Evolutionary conservation across 2,888 invertebrate genomes (phyloP).

Genomic region (Liodrosophila aerea): DNA sequence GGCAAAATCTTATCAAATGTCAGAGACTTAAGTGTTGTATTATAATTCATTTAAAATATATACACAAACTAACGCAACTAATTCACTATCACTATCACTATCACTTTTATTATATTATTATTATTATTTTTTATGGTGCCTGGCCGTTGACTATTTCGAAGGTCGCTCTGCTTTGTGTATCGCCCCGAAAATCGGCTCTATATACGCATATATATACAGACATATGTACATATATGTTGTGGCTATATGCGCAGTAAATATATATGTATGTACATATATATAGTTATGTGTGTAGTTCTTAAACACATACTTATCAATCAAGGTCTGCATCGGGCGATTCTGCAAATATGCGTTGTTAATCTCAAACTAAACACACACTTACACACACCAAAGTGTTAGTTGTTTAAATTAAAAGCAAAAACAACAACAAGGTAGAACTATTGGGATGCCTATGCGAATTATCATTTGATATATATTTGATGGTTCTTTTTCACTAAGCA

Average conservation of each 20-base stretch:
- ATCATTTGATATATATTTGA: slow-evolving; percentile 26
- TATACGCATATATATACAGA: no score
- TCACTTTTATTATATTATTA: slow-evolving; percentile 5
- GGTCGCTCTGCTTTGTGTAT: slow-evolving; percentile 32
- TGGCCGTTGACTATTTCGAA: no score
- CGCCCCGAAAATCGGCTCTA: slow-evolving; percentile 20
- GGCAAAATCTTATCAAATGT: slow-evolving; percentile 67
- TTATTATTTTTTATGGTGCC: slow-evolving; percentile 11
- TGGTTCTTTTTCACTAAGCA: not conserved
- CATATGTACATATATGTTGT: no score
- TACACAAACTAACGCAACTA: slow-evolving; percentile 52
- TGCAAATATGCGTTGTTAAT: slow-evolving; percentile 67
- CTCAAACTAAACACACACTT: slow-evolving; percentile 27
- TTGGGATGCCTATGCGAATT: slow-evolving; percentile 30
- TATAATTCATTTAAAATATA: slow-evolving; percentile 59
- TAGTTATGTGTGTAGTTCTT: slow-evolving; percentile 31
- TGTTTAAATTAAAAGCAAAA: not conserved
- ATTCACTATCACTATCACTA: slow-evolving; percentile 59
- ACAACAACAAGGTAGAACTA: slow-evolving; percentile 25
- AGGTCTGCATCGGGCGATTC: slow-evolving; percentile 74
- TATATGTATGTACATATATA: slow-evolving; percentile 16
- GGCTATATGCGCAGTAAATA: slow-evolving; percentile 30
- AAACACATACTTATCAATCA: slow-evolving; percentile 66
- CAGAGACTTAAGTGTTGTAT: slow-evolving; percentile 58
- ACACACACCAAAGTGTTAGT: not conserved